A percentile compares a stretch with the other conserved stretches of the same genome.
These are phyloP conservation scores for Caenorhabditis briggsae DNA, from an alignment of 1,140 invertebrate genomes.

Conservation along the genomic window DNA sequence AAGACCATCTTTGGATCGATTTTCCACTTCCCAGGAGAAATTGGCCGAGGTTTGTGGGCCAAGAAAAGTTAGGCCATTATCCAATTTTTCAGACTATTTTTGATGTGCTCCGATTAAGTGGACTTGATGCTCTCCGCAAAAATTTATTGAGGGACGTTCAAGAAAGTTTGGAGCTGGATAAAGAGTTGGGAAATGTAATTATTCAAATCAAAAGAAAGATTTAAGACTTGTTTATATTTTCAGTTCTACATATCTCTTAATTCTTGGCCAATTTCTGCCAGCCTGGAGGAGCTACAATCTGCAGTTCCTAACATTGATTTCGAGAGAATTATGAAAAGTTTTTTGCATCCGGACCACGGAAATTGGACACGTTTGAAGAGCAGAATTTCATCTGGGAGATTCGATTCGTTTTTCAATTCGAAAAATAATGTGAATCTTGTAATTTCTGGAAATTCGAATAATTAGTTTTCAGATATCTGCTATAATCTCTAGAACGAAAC, in stretches of 20 bases:
- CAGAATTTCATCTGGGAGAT: neutral
- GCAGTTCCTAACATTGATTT: neutral
- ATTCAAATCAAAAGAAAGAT: no score
- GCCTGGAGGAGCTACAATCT: neutral
- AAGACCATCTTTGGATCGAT: neutral
- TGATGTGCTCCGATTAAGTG: neutral
- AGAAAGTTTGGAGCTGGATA: neutral
- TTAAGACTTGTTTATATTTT: no score
- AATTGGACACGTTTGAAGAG: slow-evolving; percentile 6
- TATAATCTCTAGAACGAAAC: neutral
- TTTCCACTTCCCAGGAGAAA: neutral
- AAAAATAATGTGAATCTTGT: neutral
- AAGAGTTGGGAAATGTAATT: neutral
- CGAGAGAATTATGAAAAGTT: neutral
- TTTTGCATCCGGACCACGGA: neutral
- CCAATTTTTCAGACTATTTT: neutral
- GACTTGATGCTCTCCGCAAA: neutral
- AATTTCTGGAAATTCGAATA: neutral
- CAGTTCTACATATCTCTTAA: neutral
- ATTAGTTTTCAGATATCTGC: neutral
- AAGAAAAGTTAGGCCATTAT: neutral
- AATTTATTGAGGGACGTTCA: neutral
- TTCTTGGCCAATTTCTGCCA: neutral
- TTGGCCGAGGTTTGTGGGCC: neutral
- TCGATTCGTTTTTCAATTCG: neutral